A percentile compares a stretch with the other conserved stretches of the same genome.
Conservation (phyloP, 2,113 vertebrate genomes). For the Podarcis cretensis region DNA sequence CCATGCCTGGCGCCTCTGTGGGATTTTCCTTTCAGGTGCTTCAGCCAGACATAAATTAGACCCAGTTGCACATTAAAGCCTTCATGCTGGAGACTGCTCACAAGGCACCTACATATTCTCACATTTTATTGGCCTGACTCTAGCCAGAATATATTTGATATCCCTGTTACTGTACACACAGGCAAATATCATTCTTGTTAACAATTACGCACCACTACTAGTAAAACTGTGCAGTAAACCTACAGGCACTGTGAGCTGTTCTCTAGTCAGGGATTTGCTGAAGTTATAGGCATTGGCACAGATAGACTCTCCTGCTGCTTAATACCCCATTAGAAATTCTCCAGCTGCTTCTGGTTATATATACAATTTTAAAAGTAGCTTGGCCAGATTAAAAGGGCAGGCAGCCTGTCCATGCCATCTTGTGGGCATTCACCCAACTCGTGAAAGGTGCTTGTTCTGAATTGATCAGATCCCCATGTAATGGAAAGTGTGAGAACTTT, state of each 20-base stretch:
- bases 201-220: neutral
- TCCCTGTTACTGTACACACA: neutral
- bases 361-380: neutral
- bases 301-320: neutral
- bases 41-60: neutral
- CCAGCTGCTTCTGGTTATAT: neutral
- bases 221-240: neutral
- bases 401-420: neutral
- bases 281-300: neutral
- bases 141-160: neutral
- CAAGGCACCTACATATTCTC: neutral
- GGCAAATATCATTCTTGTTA: neutral
- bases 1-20: neutral
- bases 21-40: neutral
- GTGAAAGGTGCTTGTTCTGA: neutral
- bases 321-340: neutral
- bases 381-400: neutral
- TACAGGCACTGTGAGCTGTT: neutral
- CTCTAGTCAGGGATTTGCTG: neutral
- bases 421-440: neutral
- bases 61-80: neutral
- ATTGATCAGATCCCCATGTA: neutral
- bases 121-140: neutral
- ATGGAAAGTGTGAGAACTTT: neutral
- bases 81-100: neutral